Evolutionary conservation across 2,113 vertebrate genomes (phyloP), one percentile per base, ranked within the genome.

Genomic region (Tenebrosternarchus preto): DNA sequence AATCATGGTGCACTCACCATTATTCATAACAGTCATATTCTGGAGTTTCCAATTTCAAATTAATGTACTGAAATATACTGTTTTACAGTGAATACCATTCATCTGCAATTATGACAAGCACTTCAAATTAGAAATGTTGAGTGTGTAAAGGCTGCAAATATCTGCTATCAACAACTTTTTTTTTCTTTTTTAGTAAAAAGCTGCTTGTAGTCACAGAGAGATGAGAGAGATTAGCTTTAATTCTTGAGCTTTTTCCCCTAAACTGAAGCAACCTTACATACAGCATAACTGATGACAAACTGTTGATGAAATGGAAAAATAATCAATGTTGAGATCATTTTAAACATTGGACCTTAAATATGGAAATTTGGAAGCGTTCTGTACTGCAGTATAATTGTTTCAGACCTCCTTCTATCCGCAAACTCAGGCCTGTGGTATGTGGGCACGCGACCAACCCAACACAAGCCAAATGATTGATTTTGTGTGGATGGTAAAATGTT

Each of bases 401-500:
- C 61, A 71, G 50, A n/a, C 31, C 39, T 36, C 33, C 7, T 75
- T 53, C n/a, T 66, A n/a, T 72, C 36, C 60, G 19, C 74, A 64
- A 5, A 46, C 67, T 71, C 39, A 33, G 73, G 43, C 55, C 78
- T 68, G 31, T 20, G 83, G 76, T 76, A 76, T 85, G 59, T 72
- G 77, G 36, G 31, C 59, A 33, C 17, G 20, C 24, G 59, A 55
- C 73, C 63, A 55, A 56, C 39, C 27, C 27, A 31, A 39, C n/a
- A 3, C 59, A 55, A 55, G 20, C 77, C 24, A 53, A 56, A 82
- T 82, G 74, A 85, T 80, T 77, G 60, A 77, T 80, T 82, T 82
- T 71, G 22, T 80, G 80, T 17, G 72, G 76, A 78, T 76, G 50
- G 71, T 75, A 39, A 76, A 57, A 33, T 56, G 53, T 82, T 82